Evolutionary conservation across 2,797 vertebrate genomes (phyloP).

Genomic region (Dendrocincla fuliginosa): DNA sequence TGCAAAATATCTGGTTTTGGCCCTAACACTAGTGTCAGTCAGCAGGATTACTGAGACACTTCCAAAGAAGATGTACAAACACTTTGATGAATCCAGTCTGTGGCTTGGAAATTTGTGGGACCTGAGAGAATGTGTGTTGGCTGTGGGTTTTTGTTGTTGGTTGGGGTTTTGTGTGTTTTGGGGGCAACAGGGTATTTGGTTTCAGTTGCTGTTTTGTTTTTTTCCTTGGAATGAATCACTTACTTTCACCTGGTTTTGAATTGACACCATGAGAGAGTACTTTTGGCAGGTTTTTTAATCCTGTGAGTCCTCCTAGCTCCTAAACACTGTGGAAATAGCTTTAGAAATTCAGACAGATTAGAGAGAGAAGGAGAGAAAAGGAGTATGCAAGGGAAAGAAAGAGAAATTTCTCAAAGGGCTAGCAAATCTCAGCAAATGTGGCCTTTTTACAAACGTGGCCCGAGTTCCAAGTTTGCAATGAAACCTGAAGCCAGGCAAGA

Average conservation of each 20-base stretch:
- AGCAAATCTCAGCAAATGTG: constrained; percentile 23
- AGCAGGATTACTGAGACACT: neutral
- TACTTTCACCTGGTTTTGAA: constrained; percentile 33
- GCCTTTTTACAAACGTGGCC: constrained; percentile 51
- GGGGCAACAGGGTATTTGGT: fast-evolving
- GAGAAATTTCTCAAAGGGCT: constrained; percentile 38
- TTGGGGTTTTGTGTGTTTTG: neutral
- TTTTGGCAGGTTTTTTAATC: constrained; percentile 49
- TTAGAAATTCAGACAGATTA: constrained; percentile 55
- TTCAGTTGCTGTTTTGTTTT: neutral
- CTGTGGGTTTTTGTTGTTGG: neutral
- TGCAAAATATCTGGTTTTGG: neutral
- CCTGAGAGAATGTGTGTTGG: neutral
- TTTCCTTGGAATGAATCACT: neutral
- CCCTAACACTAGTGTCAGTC: neutral
- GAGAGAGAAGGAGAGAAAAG: constrained; percentile 31
- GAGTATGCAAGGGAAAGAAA: neutral
- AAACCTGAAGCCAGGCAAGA: constrained; percentile 53
- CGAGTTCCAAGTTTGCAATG: constrained; percentile 52
- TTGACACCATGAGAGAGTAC: constrained; percentile 21
- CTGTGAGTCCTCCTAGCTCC: neutral
- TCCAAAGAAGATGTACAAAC: neutral
- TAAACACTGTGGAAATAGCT: constrained; percentile 56
- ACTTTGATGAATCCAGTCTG: neutral
- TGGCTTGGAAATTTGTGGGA: neutral